phyloP scores from a whole-genome alignment of 2,888 invertebrate species.

The Opisthograptis luteolata region DNA sequence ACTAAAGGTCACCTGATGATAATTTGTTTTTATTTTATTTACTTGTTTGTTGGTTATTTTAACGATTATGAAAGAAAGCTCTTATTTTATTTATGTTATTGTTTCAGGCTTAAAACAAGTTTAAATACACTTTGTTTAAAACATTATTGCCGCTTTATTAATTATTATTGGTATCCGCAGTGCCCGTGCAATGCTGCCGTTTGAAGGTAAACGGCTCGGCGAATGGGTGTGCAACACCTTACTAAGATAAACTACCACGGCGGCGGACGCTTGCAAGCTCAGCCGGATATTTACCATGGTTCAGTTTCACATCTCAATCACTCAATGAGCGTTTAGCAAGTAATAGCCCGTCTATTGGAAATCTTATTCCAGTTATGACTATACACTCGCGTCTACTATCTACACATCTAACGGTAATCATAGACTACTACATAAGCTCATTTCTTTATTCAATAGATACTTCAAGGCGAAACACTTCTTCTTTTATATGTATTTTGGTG shows the following conservation, averaged over 20 bases:
- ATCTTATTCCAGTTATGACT: constrained; percentile 18
- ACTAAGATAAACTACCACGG: constrained; percentile 14
- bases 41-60: no score
- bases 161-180: constrained; percentile 10
- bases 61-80: no score
- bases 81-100: constrained; percentile 10
- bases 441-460: constrained; percentile 21
- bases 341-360: constrained; percentile 29
- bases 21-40: no score
- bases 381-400: constrained; percentile 7
- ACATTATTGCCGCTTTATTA: constrained; percentile 7
- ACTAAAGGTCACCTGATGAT: no score
- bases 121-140: neutral
- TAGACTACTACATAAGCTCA: constrained; percentile 32
- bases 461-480: constrained; percentile 37
- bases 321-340: constrained; percentile 11
- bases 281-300: constrained; percentile 18
- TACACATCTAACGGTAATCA: constrained; percentile 17
- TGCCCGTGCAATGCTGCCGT: constrained; percentile 15
- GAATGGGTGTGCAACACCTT: constrained; percentile 19
- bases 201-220: constrained; percentile 30
- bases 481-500: constrained; percentile 26
- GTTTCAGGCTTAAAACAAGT: constrained; percentile 11
- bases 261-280: constrained; percentile 12
- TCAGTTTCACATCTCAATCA: constrained; percentile 28